A percentile compares a stretch with the other conserved stretches of the same genome.
Conservation (phyloP, 1,140 invertebrate genomes). For the Lethocerus indicus region DNA sequence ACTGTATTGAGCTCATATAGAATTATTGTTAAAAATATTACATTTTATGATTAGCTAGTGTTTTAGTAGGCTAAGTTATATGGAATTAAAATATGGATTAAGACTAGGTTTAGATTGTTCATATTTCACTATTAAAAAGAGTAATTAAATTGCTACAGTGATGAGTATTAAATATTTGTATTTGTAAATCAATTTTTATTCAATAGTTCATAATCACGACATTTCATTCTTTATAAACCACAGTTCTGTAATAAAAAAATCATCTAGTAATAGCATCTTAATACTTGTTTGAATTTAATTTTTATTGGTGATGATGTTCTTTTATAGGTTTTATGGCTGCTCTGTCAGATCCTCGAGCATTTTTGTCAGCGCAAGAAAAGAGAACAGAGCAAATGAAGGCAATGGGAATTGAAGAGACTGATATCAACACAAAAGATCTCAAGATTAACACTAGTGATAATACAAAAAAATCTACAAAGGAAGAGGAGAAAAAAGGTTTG, state of each 20-base stretch:
- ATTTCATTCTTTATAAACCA: too few species aligned
- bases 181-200: too few species aligned
- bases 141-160: too few species aligned
- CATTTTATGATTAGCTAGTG: not conserved
- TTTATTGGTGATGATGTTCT: too few species aligned
- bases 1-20: not conserved
- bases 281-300: too few species aligned
- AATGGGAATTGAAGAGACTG: conserved; percentile 79
- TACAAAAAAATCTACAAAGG: conserved; percentile 34
- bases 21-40: conserved; percentile 1
- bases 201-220: too few species aligned
- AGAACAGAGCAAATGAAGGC: conserved; percentile 82
- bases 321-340: conserved; percentile 89
- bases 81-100: not conserved
- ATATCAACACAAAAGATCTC: conserved; percentile 32
- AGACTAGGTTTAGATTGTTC: not conserved
- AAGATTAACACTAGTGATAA: conserved; percentile 29
- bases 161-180: too few species aligned
- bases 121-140: not conserved
- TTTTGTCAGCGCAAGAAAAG: conserved; percentile 76
- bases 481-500: conserved; percentile 54
- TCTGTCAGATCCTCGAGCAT: conserved; percentile 85
- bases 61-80: not conserved
- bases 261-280: too few species aligned
- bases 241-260: too few species aligned